phyloP scores from a whole-genome alignment of 2,113 vertebrate species.

The Labeo catla region DNA sequence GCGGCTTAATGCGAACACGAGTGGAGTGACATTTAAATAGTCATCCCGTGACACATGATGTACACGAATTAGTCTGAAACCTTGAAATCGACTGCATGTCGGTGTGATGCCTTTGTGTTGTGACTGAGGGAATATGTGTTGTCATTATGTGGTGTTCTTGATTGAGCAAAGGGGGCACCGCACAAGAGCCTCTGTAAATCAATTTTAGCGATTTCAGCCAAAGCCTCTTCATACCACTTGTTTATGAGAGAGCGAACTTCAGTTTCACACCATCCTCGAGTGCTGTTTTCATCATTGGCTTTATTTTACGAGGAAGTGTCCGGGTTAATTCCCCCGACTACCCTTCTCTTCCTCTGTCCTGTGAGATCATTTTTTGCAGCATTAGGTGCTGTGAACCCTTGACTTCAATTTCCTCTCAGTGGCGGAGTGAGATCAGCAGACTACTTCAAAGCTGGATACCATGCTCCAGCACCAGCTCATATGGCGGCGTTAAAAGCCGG shows the following conservation, averaged over 20 bases:
- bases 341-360: constrained; percentile 60
- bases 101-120: constrained; percentile 7
- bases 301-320: constrained; percentile 57
- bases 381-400: constrained; percentile 73
- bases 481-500: constrained; percentile 57
- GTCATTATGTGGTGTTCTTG: constrained; percentile 21
- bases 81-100: constrained; percentile 16
- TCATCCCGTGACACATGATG: constrained; percentile 24
- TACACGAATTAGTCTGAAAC: background rate
- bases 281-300: constrained; percentile 45
- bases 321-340: constrained; percentile 67
- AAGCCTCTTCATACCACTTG: constrained; percentile 28
- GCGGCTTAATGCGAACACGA: constrained; percentile 24
- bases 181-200: background rate
- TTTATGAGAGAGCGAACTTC: constrained; percentile 32
- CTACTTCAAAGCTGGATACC: constrained; percentile 63
- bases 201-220: constrained; percentile 37
- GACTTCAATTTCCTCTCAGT: constrained; percentile 75
- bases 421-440: constrained; percentile 71
- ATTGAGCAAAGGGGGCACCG: background rate
- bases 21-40: constrained; percentile 49
- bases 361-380: constrained; percentile 64
- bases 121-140: constrained; percentile 11
- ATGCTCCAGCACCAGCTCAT: constrained; percentile 56
- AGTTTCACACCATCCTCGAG: constrained; percentile 27